phyloP scores from a whole-genome alignment of 2,888 invertebrate genomes.

The Herminia tarsipennalis region DNA sequence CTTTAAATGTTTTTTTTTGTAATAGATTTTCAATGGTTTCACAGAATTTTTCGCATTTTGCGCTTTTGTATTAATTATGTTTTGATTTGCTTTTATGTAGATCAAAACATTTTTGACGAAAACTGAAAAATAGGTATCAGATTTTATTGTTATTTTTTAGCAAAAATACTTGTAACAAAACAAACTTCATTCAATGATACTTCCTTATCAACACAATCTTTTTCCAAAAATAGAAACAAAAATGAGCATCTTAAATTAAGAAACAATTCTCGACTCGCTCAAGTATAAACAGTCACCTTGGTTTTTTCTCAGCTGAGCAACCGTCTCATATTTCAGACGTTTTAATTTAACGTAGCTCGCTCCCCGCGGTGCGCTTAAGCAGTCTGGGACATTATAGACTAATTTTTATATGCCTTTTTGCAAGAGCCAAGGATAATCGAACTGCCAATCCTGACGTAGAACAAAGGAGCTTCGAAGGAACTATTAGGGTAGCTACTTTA shows the following conservation, averaged over 20 bases:
- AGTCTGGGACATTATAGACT: slow-evolving; percentile 78
- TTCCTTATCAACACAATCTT: no score
- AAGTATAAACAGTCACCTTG: slow-evolving; percentile 36
- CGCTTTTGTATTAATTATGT: slow-evolving; percentile 3
- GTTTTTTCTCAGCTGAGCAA: slow-evolving; percentile 64
- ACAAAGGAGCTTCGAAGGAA: slow-evolving; percentile 67
- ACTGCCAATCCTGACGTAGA: slow-evolving; percentile 77
- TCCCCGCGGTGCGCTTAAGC: slow-evolving; percentile 76
- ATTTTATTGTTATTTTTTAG: no score
- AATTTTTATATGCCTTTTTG: slow-evolving; percentile 81
- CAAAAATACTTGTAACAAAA: no score
- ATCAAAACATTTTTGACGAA: no score
- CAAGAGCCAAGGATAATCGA: slow-evolving; percentile 77
- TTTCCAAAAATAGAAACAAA: not conserved
- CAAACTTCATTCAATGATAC: no score
- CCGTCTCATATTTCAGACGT: slow-evolving; percentile 67
- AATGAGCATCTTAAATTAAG: slow-evolving; percentile 1
- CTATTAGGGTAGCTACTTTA: slow-evolving; percentile 62
- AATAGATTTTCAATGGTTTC: slow-evolving; percentile 38
- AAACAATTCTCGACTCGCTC: slow-evolving; percentile 23
- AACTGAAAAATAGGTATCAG: no score
- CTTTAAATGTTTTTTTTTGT: slow-evolving; percentile 37
- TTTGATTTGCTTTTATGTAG: slow-evolving; percentile 3
- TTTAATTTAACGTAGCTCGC: slow-evolving; percentile 67
- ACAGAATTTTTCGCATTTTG: slow-evolving; percentile 16